Base-by-base conservation (phyloP, 2,113 vertebrate genomes). In the Centropus bengalensis region DNA sequence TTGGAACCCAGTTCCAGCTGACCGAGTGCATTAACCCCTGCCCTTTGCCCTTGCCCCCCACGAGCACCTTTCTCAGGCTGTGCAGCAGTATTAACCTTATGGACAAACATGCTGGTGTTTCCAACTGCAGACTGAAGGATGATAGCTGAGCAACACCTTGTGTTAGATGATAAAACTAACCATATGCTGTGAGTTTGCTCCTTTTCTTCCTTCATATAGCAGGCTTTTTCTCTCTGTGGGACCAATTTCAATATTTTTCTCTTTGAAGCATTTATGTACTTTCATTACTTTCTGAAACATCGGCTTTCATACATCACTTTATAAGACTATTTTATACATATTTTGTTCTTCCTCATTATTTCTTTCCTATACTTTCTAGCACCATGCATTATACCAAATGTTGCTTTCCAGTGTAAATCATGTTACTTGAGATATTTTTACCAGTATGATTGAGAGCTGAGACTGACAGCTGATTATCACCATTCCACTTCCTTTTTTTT, bases 101-200 rank as follows among this genome's bases (percentile, higher is more conserved):
- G 60, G 73, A 71, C 45, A 77, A 69, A 54, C 45, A 17, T 0
- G 11, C 64, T 23, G 36, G 33, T 2, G 8, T 62, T 69, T 68
- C 14, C 22, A 7, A 6, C 32, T 24, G 60, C 79, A 23, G 60
- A 59, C 66, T 71, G 93, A 71, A 83, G 91, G 82, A 68, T 30
- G 86, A 88, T 76, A 73, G 93, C 88, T 73, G 94, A 88, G 94
- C 93, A 92, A 12, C 88, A 86, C 91, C 94, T 88, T 64, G 93
- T 86, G 91, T 54, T 86, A 92, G 88, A 63, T 63, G 83, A 45
- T 67, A 88, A 93, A 95, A 82, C 58, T 71, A 85, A 71, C 75
- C 86, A 49, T 70, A 67, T 77, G 93, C 81, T 60, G 26, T 1
- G 11, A 62, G 62, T 71, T 86, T 81, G 55, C 73, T 92, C 77